A percentile compares a stretch with the other conserved stretches of the same genome.
phyloP scores from a whole-genome alignment of 2,797 vertebrate species.

The Macroramphosus scolopax region DNA sequence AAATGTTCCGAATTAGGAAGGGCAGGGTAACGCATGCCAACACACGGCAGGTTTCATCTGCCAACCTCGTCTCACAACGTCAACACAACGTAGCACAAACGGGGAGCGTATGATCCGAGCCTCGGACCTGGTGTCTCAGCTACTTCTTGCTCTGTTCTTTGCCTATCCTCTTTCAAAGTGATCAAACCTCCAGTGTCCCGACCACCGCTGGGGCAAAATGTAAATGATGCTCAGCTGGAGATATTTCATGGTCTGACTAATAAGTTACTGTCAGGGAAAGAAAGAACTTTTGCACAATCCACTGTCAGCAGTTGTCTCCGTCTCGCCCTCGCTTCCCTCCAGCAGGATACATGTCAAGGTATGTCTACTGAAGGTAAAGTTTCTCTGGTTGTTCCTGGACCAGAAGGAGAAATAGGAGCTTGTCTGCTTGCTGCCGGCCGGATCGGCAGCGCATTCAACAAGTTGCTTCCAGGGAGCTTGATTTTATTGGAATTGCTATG shows the following conservation, averaged over 20 bases:
- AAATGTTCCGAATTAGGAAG: conserved; percentile 2
- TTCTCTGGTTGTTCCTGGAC: conserved; percentile 2
- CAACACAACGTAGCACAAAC: conserved; percentile 17
- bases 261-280: conserved; percentile 30
- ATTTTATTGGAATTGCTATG: conserved; percentile 45
- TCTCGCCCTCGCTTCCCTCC: conserved; percentile 9
- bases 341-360: conserved; percentile 52
- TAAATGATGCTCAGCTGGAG: conserved; percentile 29
- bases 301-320: conserved; percentile 50
- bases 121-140: conserved; percentile 1
- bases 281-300: conserved; percentile 37
- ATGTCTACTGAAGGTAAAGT: conserved; percentile 2
- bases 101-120: conserved; percentile 35
- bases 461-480: conserved; percentile 32
- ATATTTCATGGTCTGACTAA: conserved; percentile 51
- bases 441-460: conserved; percentile 31
- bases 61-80: conserved; percentile 8
- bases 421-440: conserved; percentile 8
- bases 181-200: conserved; percentile 14
- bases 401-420: conserved; percentile 29
- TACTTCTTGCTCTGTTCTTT: conserved; percentile 6
- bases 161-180: conserved; percentile 18
- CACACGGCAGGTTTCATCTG: conserved; percentile 7
- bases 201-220: conserved; percentile 8
- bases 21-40: background rate